phyloP scores from a whole-genome alignment of 2,888 invertebrate species.

The Reticulitermes lucifugus region DNA sequence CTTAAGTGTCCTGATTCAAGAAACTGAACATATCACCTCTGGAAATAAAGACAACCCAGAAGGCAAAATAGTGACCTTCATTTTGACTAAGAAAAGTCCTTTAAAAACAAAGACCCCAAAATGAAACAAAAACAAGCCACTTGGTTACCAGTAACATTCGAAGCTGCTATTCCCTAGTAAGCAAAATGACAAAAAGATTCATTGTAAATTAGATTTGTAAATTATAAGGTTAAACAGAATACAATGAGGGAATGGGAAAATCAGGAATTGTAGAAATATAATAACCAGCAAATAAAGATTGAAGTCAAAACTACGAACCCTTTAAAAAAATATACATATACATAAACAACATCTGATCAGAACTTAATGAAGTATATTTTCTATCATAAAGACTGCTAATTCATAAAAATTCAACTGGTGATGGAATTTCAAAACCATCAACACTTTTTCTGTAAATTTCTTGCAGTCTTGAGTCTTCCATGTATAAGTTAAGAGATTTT shows the following conservation, averaged over 20 bases:
- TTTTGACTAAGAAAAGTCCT: neutral
- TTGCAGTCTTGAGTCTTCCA: too few relatives aligned
- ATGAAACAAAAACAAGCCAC: neutral
- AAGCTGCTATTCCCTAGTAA: slow-evolving; percentile 58
- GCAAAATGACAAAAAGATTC: slow-evolving; percentile 40
- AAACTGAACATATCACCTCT: too few relatives aligned
- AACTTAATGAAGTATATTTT: too few relatives aligned
- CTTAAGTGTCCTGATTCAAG: too few relatives aligned
- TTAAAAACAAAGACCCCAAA: neutral
- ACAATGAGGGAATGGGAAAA: neutral
- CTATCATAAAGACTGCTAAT: too few relatives aligned
- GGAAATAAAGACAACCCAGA: neutral
- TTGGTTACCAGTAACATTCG: slow-evolving; percentile 60
- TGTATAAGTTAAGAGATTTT: too few relatives aligned
- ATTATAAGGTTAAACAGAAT: neutral
- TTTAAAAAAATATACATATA: too few relatives aligned
- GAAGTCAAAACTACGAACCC: too few relatives aligned
- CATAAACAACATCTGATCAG: too few relatives aligned
- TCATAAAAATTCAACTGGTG: too few relatives aligned
- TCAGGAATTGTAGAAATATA: neutral
- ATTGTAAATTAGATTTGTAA: neutral
- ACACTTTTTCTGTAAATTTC: too few relatives aligned
- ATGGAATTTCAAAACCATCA: too few relatives aligned
- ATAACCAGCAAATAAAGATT: neutral
- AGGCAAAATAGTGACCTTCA: neutral